Evolutionary conservation across 2,888 invertebrate genomes (phyloP).

Genomic region (Eupeodes latifasciatus): DNA sequence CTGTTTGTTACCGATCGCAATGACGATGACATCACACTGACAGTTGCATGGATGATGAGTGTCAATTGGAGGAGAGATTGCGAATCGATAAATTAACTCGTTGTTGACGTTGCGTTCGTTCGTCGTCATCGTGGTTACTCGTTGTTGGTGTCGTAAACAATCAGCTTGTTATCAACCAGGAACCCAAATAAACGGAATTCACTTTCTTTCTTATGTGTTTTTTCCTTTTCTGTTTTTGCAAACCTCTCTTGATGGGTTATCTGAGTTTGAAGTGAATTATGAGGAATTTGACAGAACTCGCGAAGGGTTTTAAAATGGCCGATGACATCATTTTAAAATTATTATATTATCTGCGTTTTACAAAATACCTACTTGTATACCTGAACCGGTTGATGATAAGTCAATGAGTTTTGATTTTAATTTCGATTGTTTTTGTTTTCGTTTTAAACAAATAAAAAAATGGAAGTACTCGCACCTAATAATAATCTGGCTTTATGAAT

Average conservation of each 20-base stretch:
- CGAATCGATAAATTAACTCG: constrained; percentile 52
- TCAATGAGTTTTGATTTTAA: constrained; percentile 10
- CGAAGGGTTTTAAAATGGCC: constrained; percentile 52
- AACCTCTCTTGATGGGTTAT: background rate
- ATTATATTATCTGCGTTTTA: background rate
- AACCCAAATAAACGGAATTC: background rate
- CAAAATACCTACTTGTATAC: background rate
- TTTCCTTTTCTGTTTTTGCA: background rate
- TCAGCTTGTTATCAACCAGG: constrained; percentile 25
- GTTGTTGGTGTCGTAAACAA: constrained; percentile 19
- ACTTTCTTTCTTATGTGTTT: constrained; percentile 17
- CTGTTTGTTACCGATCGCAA: background rate
- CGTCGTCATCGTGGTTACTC: no score
- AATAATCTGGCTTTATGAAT: constrained; percentile 14
- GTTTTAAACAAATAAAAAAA: constrained; percentile 3
- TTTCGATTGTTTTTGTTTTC: background rate
- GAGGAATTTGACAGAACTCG: constrained; percentile 17
- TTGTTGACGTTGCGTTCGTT: background rate
- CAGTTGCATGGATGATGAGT: constrained; percentile 21
- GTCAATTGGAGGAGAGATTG: constrained; percentile 20
- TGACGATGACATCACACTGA: constrained; percentile 50
- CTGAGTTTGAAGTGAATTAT: constrained; percentile 16
- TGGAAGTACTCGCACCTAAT: constrained; percentile 2
- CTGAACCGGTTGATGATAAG: constrained; percentile 40
- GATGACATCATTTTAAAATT: constrained; percentile 63